phyloP scores from a whole-genome alignment of 1,140 invertebrate species.

The Orussus abietinus region DNA sequence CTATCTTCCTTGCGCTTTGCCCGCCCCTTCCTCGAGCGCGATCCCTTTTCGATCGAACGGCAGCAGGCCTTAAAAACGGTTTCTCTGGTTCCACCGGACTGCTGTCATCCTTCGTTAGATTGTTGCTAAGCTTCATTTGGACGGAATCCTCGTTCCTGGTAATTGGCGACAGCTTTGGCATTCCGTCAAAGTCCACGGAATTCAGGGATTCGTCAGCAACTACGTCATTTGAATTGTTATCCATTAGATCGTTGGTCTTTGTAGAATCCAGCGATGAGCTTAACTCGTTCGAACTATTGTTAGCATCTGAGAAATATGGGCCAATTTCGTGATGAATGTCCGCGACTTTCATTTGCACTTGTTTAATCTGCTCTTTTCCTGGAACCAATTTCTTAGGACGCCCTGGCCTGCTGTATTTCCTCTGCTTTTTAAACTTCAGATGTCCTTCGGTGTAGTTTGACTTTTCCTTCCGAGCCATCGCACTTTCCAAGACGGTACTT shows the following conservation, averaged over 20 bases:
- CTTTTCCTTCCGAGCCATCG: conserved; percentile 53
- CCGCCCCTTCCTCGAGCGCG: conserved; percentile 33
- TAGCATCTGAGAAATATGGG: conserved; percentile 2
- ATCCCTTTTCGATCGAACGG: conserved; percentile 34
- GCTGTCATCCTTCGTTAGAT: conserved; percentile 29
- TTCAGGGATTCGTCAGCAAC: conserved; percentile 28
- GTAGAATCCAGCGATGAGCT: background rate
- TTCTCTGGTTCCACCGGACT: conserved; percentile 34
- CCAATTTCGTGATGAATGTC: conserved; percentile 8
- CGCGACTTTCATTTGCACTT: conserved; percentile 5
- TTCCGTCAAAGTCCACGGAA: conserved; percentile 43
- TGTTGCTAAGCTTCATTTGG: conserved; percentile 31
- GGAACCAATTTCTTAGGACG: conserved; percentile 37
- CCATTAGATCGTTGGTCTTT: conserved; percentile 8
- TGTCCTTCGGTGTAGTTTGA: conserved; percentile 49
- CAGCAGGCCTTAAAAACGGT: conserved; percentile 43
- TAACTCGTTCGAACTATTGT: conserved; percentile 14
- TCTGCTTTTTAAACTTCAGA: conserved; percentile 37
- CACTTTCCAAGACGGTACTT: conserved; percentile 50
- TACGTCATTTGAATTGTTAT: conserved; percentile 22
- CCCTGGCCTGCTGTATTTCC: conserved; percentile 44
- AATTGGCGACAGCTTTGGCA: conserved; percentile 51
- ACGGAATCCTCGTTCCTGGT: conserved; percentile 35
- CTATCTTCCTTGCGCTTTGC: conserved; percentile 33
- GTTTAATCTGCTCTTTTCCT: conserved; percentile 27